A percentile compares a stretch with the other conserved stretches of the same genome.
Evolutionary conservation across 2,888 invertebrate genomes (phyloP).

Genomic region (Drosophila kambysellisi): DNA sequence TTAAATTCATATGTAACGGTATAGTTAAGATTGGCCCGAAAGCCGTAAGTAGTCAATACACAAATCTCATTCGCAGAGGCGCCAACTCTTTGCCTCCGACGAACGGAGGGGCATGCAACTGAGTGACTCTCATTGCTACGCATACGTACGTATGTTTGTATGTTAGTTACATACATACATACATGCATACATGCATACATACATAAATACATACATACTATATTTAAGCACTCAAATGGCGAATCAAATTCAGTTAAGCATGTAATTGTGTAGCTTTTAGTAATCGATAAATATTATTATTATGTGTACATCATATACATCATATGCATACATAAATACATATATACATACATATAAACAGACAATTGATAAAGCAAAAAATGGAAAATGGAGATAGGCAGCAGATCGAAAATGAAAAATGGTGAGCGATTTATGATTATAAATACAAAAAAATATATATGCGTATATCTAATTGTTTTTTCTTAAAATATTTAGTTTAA

Average conservation of each 20-base stretch:
- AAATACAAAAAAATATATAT: constrained; percentile 17
- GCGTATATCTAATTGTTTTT: constrained; percentile 68
- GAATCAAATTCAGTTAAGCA: constrained; percentile 73
- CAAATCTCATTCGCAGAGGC: neutral
- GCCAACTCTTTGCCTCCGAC: constrained; percentile 18
- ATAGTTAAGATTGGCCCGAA: constrained; percentile 23
- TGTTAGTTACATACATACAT: neutral
- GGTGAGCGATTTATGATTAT: constrained; percentile 8
- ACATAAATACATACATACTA: constrained; percentile 3
- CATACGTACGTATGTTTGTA: neutral
- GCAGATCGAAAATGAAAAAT: neutral
- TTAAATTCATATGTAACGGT: constrained; percentile 36
- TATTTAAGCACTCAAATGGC: constrained; percentile 45
- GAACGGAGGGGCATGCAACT: neutral
- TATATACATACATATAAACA: constrained; percentile 20
- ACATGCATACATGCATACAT: neutral
- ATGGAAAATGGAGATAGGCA: neutral
- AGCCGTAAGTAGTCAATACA: constrained; percentile 33
- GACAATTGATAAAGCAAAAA: constrained; percentile 9
- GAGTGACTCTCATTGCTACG: constrained; percentile 5
- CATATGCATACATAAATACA: constrained; percentile 18
- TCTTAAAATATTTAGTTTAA: constrained; percentile 67
- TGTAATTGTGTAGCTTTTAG: constrained; percentile 70
- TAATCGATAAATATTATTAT: constrained; percentile 32
- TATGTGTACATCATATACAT: constrained; percentile 13